These are phyloP conservation scores for Brachionus rubens DNA, from an alignment of 1,140 invertebrate species.

Conservation along the genomic window DNA sequence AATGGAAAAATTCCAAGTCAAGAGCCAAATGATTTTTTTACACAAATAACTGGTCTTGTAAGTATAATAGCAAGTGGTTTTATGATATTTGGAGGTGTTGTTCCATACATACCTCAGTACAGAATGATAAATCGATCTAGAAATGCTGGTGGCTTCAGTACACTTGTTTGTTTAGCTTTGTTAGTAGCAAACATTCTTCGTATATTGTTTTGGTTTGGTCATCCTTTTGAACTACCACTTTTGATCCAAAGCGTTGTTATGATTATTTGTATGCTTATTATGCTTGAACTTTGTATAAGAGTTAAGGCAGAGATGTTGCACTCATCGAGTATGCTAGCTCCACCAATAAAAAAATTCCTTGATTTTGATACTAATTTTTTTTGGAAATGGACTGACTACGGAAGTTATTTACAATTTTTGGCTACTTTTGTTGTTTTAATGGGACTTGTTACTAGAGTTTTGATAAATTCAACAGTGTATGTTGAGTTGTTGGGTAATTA, in stretches of 20 bases:
- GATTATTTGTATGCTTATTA: conserved; percentile 81
- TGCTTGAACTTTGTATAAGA: conserved; percentile 88
- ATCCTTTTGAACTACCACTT: conserved; percentile 87
- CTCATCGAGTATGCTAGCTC: conserved; percentile 22
- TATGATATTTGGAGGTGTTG: conserved; percentile 86
- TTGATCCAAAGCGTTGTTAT: conserved; percentile 94
- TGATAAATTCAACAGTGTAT: conserved; percentile 68
- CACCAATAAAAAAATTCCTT: background rate
- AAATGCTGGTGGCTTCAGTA: conserved; percentile 87
- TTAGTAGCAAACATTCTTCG: conserved; percentile 90
- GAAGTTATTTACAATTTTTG: conserved; percentile 47
- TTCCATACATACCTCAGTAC: conserved; percentile 88
- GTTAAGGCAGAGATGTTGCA: conserved; percentile 61
- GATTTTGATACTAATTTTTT: conserved; percentile 47
- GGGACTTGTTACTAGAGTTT: conserved; percentile 79
- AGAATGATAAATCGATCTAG: conserved; percentile 80
- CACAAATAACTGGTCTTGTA: conserved; percentile 49
- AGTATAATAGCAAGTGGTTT: conserved; percentile 49
- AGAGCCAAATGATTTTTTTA: background rate
- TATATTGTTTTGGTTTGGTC: conserved; percentile 98
- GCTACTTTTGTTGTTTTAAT: background rate
- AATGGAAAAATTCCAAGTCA: background rate
- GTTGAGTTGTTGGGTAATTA: conserved; percentile 52
- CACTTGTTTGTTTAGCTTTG: conserved; percentile 89
- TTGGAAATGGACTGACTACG: conserved; percentile 48